Base-by-base conservation (phyloP, 2,888 invertebrate species). In the Petrolisthes manimaculis region DNA sequence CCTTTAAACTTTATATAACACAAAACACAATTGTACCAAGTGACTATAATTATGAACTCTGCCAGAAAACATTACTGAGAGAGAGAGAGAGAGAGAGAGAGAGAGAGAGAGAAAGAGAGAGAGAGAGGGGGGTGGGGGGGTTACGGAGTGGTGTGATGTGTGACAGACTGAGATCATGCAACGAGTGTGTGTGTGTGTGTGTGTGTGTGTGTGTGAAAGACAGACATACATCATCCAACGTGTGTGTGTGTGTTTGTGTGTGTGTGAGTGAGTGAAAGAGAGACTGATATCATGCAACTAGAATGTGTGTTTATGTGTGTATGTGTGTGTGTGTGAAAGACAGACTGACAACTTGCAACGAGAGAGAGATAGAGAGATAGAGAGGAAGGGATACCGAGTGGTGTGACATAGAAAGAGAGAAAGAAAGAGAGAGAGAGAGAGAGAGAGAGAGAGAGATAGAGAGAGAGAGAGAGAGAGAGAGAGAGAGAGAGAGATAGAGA, bases 401-500 rank as follows among this genome's bases (percentile, higher is more conserved):
- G 80, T 5, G 80, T 12, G 61, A 8, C 5, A 9, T 21, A 37
- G 67, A 37, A 56, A 56, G 80, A 56, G 80, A 80, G 80, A 56
- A 56, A 56, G 56, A 80, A 56, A 55, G 80, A 80, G 80, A 55
- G 55, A 80, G 54, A 56, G 80, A 56, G 80, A 54, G 80, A 55
- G 80, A 56, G 80, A 56, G 56, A 80, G 80, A 55, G 80, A 80
- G 80, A 55, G 55, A 80, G 54, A 56, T 54, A 21, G 80, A 54
- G 80, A 55, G 80, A 56, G 55, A 80, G 80, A 80, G 80, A 80
- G 80, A 80, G 80, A 80, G 80, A 80, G 80, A 80, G 80, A 80
- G 80, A 80, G 80, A 80, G 80, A 80, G 80, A 81, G 81, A 81
- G 81, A 81, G 81, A 81, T 61, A 81, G 81, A 81, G 67, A 67